Conservation (phyloP, 2,797 vertebrate genomes). For the Sciurus carolinensis region DNA sequence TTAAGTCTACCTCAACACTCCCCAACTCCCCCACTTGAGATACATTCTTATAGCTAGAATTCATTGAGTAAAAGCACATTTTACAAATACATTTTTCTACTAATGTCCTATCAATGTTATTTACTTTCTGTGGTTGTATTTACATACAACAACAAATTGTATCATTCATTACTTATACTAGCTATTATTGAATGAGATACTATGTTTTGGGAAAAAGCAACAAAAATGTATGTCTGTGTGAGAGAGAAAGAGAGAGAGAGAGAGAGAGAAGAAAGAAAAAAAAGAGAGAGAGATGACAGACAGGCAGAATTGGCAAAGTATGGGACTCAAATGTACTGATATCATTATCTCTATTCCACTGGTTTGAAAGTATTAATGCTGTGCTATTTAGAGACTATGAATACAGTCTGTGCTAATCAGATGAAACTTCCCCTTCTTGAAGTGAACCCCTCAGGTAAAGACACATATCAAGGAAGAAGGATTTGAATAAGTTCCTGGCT, state of each 20-base stretch:
- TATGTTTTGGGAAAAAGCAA: background rate
- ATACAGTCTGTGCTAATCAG: conserved; percentile 47
- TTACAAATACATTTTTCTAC: background rate
- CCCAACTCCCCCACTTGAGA: background rate
- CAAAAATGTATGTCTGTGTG: background rate
- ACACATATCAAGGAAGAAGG: conserved; percentile 26
- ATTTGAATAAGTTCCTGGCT: conserved; percentile 64
- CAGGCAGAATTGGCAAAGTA: background rate
- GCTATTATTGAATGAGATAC: background rate
- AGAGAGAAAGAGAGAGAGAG: background rate
- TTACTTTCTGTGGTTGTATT: background rate
- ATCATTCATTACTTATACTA: background rate
- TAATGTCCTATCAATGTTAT: background rate
- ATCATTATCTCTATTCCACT: conserved; percentile 8
- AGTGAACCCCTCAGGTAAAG: conserved; percentile 40
- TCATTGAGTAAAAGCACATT: background rate
- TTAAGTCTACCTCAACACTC: background rate
- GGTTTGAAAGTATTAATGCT: background rate
- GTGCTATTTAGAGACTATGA: conserved; percentile 36
- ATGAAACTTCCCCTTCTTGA: conserved; percentile 70
- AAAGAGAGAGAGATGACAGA: background rate
- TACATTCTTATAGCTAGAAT: conserved; percentile 12
- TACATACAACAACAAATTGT: background rate
- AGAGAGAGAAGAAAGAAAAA: background rate
- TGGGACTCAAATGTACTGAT: background rate